Evolutionary conservation across 1,140 invertebrate genomes (phyloP).

Genomic region (Drusus annulatus): DNA sequence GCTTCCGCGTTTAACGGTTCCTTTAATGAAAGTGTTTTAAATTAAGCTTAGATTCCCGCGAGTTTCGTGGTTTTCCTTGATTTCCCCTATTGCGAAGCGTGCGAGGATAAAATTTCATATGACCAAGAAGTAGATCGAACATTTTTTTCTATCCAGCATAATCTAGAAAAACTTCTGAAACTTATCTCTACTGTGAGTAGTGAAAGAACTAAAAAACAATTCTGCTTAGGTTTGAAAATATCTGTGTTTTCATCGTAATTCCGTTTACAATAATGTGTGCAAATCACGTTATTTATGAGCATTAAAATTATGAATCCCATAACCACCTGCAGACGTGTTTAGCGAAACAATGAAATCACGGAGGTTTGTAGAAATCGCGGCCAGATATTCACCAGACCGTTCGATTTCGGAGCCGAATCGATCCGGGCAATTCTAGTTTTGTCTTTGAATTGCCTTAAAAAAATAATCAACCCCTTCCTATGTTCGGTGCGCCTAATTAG

Average conservation of each 20-base stretch:
- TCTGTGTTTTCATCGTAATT: too few species aligned
- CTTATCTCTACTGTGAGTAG: too few species aligned
- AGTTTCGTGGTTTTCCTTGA: too few species aligned
- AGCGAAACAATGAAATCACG: slow-evolving; percentile 4
- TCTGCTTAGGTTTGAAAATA: too few species aligned
- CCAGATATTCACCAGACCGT: slow-evolving; percentile 13
- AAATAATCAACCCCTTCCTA: slow-evolving; percentile 57
- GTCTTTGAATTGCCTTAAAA: slow-evolving; percentile 49
- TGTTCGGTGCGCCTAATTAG: slow-evolving; percentile 59
- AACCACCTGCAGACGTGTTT: not conserved
- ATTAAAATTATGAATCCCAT: not conserved
- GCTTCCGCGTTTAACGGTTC: slow-evolving; percentile 9
- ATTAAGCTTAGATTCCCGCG: not conserved
- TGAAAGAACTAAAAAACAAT: too few species aligned
- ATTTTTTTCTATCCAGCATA: too few species aligned
- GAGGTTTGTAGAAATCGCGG: not conserved
- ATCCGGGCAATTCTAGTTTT: slow-evolving; percentile 42
- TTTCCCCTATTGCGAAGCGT: too few species aligned
- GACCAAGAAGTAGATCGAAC: too few species aligned
- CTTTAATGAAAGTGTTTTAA: not conserved
- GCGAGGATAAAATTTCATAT: too few species aligned
- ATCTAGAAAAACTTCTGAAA: too few species aligned
- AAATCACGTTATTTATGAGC: too few species aligned
- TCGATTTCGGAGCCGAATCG: slow-evolving; percentile 20
- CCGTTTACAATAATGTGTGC: too few species aligned